These are phyloP conservation scores for Pseudochromis fuscus DNA, from an alignment of 2,797 vertebrate genomes.

Conservation along the genomic window DNA sequence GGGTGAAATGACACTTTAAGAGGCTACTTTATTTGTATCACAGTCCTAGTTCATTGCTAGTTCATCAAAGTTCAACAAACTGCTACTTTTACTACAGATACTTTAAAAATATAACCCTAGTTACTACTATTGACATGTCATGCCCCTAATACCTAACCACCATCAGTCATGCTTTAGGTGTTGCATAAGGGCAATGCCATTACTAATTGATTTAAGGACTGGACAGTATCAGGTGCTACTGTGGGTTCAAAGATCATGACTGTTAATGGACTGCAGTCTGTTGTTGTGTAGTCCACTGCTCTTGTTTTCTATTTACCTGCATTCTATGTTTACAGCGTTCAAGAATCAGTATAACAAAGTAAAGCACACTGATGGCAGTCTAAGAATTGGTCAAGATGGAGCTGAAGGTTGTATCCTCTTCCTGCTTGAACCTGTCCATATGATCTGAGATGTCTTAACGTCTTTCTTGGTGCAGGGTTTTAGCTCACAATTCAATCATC, in stretches of 20 bases:
- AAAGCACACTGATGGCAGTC: conserved; percentile 39
- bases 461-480: not conserved
- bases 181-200: conserved; percentile 42
- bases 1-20: not conserved
- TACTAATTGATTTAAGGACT: conserved; percentile 64
- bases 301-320: conserved; percentile 8
- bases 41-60: not conserved
- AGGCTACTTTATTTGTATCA: not conserved
- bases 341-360: conserved; percentile 12
- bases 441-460: not conserved
- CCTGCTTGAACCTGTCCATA: conserved; percentile 20
- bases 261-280: conserved; percentile 23
- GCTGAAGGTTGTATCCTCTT: not conserved
- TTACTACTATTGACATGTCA: conserved; percentile 11
- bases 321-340: not conserved
- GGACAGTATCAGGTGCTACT: conserved; percentile 26
- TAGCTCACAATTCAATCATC: conserved; percentile 1
- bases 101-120: not conserved
- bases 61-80: conserved; percentile 8
- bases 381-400: conserved; percentile 22
- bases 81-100: not conserved
- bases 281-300: conserved; percentile 16
- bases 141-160: conserved; percentile 19
- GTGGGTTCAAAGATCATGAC: conserved; percentile 14
- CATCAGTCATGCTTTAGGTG: conserved; percentile 37